A percentile compares a stretch with the other conserved stretches of the same genome.
phyloP scores from a whole-genome alignment of 2,888 invertebrate genomes.

The Pyralis farinalis region DNA sequence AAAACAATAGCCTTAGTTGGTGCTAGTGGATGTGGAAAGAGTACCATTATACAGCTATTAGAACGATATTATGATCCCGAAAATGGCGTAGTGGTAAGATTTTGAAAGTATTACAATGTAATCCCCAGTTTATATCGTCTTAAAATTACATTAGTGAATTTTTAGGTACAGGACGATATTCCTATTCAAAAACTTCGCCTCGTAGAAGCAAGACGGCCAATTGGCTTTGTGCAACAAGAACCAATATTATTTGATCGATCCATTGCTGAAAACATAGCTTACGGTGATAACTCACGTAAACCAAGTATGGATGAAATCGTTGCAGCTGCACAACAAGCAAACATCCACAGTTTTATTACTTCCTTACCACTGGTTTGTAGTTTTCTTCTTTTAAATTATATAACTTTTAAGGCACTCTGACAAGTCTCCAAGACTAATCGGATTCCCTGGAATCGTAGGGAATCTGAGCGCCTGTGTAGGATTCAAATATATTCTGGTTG shows the following conservation, averaged over 20 bases:
- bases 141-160: too few relatives aligned
- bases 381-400: not conserved
- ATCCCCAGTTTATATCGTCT: too few relatives aligned
- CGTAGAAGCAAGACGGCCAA: slow-evolving; percentile 85
- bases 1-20: slow-evolving; percentile 90
- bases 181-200: slow-evolving; percentile 76
- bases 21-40: slow-evolving; percentile 93
- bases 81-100: slow-evolving; percentile 82
- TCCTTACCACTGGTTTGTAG: slow-evolving; percentile 86
- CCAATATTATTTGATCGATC: slow-evolving; percentile 94
- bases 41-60: slow-evolving; percentile 91
- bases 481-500: too few relatives aligned
- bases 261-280: slow-evolving; percentile 94
- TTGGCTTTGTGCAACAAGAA: slow-evolving; percentile 96
- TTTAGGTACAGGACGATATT: slow-evolving; percentile 70
- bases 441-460: too few relatives aligned
- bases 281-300: slow-evolving; percentile 88
- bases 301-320: slow-evolving; percentile 88
- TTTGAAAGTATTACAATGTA: too few relatives aligned
- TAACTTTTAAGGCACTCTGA: too few relatives aligned
- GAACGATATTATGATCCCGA: slow-evolving; percentile 92
- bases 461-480: too few relatives aligned
- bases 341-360: slow-evolving; percentile 91
- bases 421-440: too few relatives aligned
- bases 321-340: slow-evolving; percentile 89